Evolutionary conservation across 1,140 invertebrate species (phyloP), one percentile per base, ranked within the genome.

Genomic region (Lepidurus couesii): DNA sequence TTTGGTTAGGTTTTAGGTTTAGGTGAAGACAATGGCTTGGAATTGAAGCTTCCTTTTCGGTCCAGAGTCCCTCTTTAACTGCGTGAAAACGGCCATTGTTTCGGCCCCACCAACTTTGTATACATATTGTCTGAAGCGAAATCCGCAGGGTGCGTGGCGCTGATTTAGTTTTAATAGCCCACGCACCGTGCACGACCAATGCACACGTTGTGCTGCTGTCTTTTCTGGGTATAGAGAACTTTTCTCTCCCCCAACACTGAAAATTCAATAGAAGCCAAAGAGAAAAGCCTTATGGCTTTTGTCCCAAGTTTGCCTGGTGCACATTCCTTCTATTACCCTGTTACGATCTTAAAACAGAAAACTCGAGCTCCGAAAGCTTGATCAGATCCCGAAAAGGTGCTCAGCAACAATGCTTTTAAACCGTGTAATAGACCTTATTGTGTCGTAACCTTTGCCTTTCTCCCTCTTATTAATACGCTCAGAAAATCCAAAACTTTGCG

Each of bases 81-180:
- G 53, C 53, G 53, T 65, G 53, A 13, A 65, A 65, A 65, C 53
- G 53, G 53, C 53, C 53, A 65, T 65, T 65, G 53, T 65, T 65
- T 65, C 6, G 53, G 53, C 53, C 53, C 53, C 21, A 65, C n/a
- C 16, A 65, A 65, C 53, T 65, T 65, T 65, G 16, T 65, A 21
- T 65, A 65, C 53, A 65, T 65, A 65, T 65, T 65, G 53, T 65
- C 13, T 65, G 21, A 65, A 65, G 21, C 53, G 21, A 65, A 65
- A 65, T 65, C 53, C 53, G 21, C 53, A 65, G 53, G 53, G 53
- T 65, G 53, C 53, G 13, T 65, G 53, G 53, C 21, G 21, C 53
- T 65, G 53, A 65, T 65, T 65, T 65, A 21, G 53, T 21, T 9
- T 65, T 65, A 65, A 65, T 65, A 13, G 53, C 13, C 53, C 16